Evolutionary conservation across 2,797 vertebrate genomes (phyloP).

Genomic region (Urophycis tenuis): DNA sequence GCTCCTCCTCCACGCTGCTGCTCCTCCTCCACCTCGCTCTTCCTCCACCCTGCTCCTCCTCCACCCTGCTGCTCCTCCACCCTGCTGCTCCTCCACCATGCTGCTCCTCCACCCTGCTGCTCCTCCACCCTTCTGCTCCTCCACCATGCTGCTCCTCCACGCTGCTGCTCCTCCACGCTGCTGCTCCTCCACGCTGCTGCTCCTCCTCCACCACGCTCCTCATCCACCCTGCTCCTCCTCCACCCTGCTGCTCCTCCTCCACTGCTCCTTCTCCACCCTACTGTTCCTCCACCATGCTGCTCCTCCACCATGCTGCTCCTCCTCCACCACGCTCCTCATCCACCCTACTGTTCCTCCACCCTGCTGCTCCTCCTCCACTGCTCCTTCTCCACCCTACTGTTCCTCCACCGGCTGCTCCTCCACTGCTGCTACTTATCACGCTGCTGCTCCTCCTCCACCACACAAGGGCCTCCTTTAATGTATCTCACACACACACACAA

Average conservation of each 20-base stretch:
- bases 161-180: conserved; percentile 44
- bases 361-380: conserved; percentile 38
- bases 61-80: conserved; percentile 37
- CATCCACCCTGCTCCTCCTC: no score
- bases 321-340: conserved; percentile 34
- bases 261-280: conserved; percentile 36
- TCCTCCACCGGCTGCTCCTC: conserved; percentile 39
- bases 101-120: conserved; percentile 40
- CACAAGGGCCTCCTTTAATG: conserved; percentile 32
- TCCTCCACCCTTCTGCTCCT: conserved; percentile 39
- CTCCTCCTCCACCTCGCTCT: conserved; percentile 38
- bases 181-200: no score
- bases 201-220: conserved; percentile 35
- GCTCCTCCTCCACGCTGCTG: no score
- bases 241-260: conserved; percentile 41
- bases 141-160: conserved; percentile 37
- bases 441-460: conserved; percentile 38
- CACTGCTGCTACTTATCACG: conserved; percentile 45
- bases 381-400: conserved; percentile 39
- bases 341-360: no score
- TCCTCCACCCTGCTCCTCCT: conserved; percentile 31
- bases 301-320: conserved; percentile 44
- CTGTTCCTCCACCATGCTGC: conserved; percentile 36
- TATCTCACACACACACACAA: conserved; percentile 5
- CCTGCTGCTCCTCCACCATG: conserved; percentile 42